These are phyloP conservation scores for Hoplias malabaricus DNA, from an alignment of 2,113 vertebrate species.

Conservation along the genomic window DNA sequence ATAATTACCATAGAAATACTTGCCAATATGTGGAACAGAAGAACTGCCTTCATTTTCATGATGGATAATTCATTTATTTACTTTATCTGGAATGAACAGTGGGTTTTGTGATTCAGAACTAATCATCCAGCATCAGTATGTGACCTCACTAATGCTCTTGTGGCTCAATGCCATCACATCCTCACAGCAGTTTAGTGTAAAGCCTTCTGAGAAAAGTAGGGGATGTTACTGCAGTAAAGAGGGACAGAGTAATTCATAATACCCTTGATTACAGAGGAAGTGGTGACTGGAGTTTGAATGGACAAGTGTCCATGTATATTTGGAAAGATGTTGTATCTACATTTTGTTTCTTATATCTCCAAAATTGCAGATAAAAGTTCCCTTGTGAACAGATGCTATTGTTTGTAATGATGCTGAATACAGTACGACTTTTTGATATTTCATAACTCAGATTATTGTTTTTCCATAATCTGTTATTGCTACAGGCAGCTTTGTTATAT, in stretches of 20 bases:
- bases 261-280: not conserved
- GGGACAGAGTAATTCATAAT: not conserved
- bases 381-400: not conserved
- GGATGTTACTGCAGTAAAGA: not conserved
- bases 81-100: too few relatives aligned
- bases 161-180: not conserved
- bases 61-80: too few relatives aligned
- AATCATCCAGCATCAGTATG: not conserved
- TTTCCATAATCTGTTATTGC: not conserved
- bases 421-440: not conserved
- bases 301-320: not conserved
- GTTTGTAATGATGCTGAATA: not conserved
- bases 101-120: not conserved
- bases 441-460: not conserved
- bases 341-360: not conserved
- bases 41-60: too few relatives aligned
- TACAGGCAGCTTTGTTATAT: not conserved
- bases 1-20: too few relatives aligned
- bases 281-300: too few relatives aligned
- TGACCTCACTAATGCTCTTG: not conserved
- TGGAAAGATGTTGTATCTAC: not conserved
- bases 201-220: too few relatives aligned
- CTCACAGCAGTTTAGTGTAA: not conserved
- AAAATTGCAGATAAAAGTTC: not conserved
- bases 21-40: too few relatives aligned